Percentiles rank a stretch among this genome's conserved stretches.
These are phyloP conservation scores for Lepus timidus DNA, from an alignment of 2,113 vertebrate species.

Conservation along the genomic window DNA sequence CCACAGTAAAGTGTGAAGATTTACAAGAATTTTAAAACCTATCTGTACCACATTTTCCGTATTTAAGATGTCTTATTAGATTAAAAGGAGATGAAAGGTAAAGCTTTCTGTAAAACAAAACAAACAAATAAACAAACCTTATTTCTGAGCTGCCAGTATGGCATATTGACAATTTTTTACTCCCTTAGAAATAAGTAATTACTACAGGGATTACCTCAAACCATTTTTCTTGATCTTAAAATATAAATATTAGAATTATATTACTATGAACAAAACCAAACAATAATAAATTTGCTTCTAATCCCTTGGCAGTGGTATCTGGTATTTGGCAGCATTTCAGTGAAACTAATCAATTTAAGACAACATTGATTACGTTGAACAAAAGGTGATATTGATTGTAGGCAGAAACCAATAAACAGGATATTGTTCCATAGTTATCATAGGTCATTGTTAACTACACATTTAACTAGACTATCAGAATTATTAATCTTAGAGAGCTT, in stretches of 20 bases:
- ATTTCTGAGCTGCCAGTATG: neutral
- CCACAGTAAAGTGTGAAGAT: neutral
- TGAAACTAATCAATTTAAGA: slow-evolving; percentile 86
- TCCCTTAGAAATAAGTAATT: slow-evolving; percentile 50
- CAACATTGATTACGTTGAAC: slow-evolving; percentile 87
- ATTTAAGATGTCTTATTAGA: slow-evolving; percentile 36
- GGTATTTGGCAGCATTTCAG: slow-evolving; percentile 84
- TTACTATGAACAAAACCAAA: slow-evolving; percentile 76
- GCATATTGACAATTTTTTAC: slow-evolving; percentile 59
- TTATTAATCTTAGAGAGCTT: slow-evolving; percentile 6
- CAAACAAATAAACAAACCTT: neutral
- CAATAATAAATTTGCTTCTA: slow-evolving; percentile 74
- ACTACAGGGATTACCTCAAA: slow-evolving; percentile 65
- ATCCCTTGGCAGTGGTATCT: slow-evolving; percentile 61
- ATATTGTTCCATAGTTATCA: slow-evolving; percentile 77
- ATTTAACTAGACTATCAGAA: slow-evolving; percentile 69
- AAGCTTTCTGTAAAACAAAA: neutral
- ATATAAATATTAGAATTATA: slow-evolving; percentile 78
- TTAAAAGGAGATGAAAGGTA: neutral
- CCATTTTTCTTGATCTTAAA: slow-evolving; percentile 68
- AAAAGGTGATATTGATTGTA: slow-evolving; percentile 86
- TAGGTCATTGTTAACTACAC: slow-evolving; percentile 81
- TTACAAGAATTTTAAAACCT: neutral
- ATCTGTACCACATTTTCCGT: slow-evolving; percentile 18
- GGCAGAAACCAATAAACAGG: slow-evolving; percentile 84